A percentile compares a stretch with the other conserved stretches of the same genome.
phyloP scores from a whole-genome alignment of 2,113 vertebrate genomes.

The Eidolon helvum region DNA sequence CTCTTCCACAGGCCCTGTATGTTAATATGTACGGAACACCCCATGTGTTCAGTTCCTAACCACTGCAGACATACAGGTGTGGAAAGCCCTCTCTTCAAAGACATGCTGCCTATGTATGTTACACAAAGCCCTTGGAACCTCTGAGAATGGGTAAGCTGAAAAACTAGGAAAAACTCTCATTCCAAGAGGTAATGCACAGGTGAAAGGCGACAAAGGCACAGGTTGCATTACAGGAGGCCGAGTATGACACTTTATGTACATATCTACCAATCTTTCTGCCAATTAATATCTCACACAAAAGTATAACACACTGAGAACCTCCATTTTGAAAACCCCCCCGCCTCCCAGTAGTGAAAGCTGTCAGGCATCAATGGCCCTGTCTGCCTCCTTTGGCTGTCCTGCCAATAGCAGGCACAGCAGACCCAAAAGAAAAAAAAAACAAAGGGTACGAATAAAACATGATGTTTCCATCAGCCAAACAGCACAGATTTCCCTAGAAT shows the following conservation, averaged over 20 bases:
- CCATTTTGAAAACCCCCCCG: not conserved
- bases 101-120: not conserved
- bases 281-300: conserved; percentile 20
- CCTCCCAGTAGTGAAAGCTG: not conserved
- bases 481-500: conserved; percentile 64
- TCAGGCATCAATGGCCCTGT: not conserved
- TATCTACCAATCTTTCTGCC: not conserved
- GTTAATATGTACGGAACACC: not conserved
- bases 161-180: not conserved
- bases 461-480: conserved; percentile 65
- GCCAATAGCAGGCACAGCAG: conserved; percentile 5
- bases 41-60: not conserved
- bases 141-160: not conserved
- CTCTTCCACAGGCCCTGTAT: not conserved
- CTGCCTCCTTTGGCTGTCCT: not conserved
- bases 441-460: conserved; percentile 71
- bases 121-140: not conserved
- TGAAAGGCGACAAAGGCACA: not conserved
- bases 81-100: not conserved
- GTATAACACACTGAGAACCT: not conserved
- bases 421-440: conserved; percentile 54
- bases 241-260: not conserved
- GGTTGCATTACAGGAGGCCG: not conserved
- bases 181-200: not conserved
- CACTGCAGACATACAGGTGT: not conserved